Conservation (phyloP, 1,140 invertebrate genomes). For the Magallana angulata region DNA sequence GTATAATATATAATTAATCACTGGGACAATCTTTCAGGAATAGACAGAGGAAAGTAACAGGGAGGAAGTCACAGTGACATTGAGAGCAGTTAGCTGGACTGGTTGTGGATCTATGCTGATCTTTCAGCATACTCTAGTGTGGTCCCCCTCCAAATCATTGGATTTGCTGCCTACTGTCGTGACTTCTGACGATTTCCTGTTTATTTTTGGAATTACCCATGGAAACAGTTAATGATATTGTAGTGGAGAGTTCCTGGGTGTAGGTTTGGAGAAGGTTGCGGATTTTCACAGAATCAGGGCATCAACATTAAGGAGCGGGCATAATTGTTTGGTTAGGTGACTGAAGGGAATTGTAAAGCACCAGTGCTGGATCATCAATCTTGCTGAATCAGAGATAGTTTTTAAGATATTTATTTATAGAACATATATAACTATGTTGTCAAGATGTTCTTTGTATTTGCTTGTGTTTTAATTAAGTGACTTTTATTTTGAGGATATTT, state of each 20-base stretch:
- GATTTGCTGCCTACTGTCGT: neutral
- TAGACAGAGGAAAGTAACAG: slow-evolving; percentile 89
- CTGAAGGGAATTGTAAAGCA: neutral
- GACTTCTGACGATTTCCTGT: neutral
- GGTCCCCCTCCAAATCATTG: neutral
- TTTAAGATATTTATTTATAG: neutral
- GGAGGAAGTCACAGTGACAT: slow-evolving; percentile 92
- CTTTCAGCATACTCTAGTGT: neutral
- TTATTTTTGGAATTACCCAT: neutral
- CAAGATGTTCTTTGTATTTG: neutral
- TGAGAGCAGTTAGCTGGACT: neutral
- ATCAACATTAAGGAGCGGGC: too few species aligned
- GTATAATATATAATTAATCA: too few species aligned
- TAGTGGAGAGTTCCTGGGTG: neutral
- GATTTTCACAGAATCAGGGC: neutral
- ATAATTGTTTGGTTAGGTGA: neutral
- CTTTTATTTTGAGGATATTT: neutral
- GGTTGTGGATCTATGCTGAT: slow-evolving; percentile 7
- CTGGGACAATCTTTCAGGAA: slow-evolving; percentile 79
- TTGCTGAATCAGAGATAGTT: neutral
- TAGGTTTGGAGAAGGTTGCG: neutral
- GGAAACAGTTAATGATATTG: neutral
- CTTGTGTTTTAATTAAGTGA: neutral
- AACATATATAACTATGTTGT: neutral
- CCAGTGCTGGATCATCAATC: neutral